A percentile compares a stretch with the other conserved stretches of the same genome.
phyloP scores from a whole-genome alignment of 1,140 invertebrate species.

The Caerostris darwini region DNA sequence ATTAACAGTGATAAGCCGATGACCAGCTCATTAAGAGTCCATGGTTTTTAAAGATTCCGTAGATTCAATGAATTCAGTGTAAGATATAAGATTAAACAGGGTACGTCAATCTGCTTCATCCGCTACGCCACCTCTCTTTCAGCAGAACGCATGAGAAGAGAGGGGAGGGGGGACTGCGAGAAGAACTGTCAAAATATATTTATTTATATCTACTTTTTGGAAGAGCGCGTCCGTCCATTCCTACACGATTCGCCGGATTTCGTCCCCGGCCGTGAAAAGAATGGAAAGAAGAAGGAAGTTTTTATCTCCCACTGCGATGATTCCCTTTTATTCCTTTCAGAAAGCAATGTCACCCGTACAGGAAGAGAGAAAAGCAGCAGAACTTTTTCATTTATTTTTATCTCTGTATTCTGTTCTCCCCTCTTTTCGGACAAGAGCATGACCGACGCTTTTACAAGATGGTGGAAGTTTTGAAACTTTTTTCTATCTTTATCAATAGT shows the following conservation, averaged over 20 bases:
- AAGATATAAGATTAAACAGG: too few relatives aligned
- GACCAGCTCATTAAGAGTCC: too few relatives aligned
- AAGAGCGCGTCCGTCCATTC: background rate
- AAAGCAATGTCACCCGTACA: background rate
- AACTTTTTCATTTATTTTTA: background rate
- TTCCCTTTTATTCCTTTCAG: background rate
- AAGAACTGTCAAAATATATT: conserved; percentile 16
- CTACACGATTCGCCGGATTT: background rate
- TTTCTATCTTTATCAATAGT: too few relatives aligned
- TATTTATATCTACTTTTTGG: conserved; percentile 22
- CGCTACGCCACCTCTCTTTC: background rate
- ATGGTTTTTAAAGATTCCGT: too few relatives aligned
- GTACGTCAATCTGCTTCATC: background rate
- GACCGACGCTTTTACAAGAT: background rate
- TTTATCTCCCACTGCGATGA: background rate
- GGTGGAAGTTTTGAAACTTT: too few relatives aligned
- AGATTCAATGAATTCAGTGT: too few relatives aligned
- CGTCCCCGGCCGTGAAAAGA: background rate
- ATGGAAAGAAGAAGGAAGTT: background rate
- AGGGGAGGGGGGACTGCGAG: too few relatives aligned
- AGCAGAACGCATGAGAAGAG: background rate
- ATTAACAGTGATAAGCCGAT: too few relatives aligned
- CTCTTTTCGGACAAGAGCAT: background rate
- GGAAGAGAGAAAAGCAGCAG: background rate
- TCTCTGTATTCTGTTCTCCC: background rate